Evolutionary conservation across 2,888 invertebrate species (phyloP).

Genomic region (Perizoma flavofasciatum): DNA sequence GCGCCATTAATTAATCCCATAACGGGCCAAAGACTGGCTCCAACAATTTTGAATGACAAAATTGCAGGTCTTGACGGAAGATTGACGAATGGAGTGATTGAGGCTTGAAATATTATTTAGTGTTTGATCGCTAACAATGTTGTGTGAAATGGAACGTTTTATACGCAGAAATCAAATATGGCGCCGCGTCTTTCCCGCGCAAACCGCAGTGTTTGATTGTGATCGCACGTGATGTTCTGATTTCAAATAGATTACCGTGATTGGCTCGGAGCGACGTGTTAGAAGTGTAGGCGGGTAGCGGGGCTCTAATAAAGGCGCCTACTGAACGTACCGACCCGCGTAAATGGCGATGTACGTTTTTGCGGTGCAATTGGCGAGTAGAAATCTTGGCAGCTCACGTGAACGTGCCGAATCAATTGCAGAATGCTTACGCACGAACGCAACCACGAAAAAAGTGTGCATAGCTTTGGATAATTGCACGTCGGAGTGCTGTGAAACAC

Average conservation of each 20-base stretch:
- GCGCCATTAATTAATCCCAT: slow-evolving; percentile 70
- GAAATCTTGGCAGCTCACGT: slow-evolving; percentile 54
- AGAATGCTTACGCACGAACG: slow-evolving; percentile 50
- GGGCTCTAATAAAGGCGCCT: slow-evolving; percentile 55
- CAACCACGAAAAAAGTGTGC: slow-evolving; percentile 52
- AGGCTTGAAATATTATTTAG: slow-evolving; percentile 66
- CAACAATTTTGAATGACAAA: slow-evolving; percentile 74
- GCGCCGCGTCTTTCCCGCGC: slow-evolving; percentile 51
- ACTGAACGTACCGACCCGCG: slow-evolving; percentile 50
- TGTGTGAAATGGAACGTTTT: slow-evolving; percentile 48
- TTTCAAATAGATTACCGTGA: slow-evolving; percentile 69
- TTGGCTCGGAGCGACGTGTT: slow-evolving; percentile 51
- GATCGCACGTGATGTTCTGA: slow-evolving; percentile 66
- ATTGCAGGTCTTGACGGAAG: slow-evolving; percentile 55
- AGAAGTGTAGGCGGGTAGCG: slow-evolving; percentile 48
- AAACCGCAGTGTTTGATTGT: slow-evolving; percentile 54
- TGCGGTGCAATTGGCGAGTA: slow-evolving; percentile 53
- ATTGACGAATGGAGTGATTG: slow-evolving; percentile 72
- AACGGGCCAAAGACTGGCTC: slow-evolving; percentile 58
- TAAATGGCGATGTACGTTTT: slow-evolving; percentile 59
- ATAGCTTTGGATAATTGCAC: slow-evolving; percentile 56
- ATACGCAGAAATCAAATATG: slow-evolving; percentile 46
- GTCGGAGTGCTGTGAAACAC: slow-evolving; percentile 35
- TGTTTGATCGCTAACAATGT: slow-evolving; percentile 55
- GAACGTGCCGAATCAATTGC: slow-evolving; percentile 57